phyloP scores from a whole-genome alignment of 2,888 invertebrate species.

The Phaonia tiefii region DNA sequence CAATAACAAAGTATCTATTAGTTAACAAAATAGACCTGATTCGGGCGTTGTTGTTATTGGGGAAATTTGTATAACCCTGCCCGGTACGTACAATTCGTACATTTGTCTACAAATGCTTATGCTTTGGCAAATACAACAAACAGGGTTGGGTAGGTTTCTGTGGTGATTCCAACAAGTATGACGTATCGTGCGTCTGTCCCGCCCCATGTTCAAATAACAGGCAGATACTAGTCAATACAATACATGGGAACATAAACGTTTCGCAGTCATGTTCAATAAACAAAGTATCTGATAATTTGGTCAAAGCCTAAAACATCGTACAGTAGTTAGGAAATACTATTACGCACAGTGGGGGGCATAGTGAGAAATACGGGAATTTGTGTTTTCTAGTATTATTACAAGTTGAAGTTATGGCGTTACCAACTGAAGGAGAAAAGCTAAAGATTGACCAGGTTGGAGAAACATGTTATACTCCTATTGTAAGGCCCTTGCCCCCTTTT shows the following conservation, averaged over 20 bases:
- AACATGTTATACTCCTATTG: too few relatives aligned
- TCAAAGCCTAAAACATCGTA: constrained; percentile 41
- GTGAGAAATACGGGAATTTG: too few relatives aligned
- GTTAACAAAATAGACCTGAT: not conserved
- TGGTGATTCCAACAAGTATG: not conserved
- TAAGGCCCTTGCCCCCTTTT: too few relatives aligned
- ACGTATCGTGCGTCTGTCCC: not conserved
- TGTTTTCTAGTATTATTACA: too few relatives aligned
- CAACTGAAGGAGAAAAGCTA: too few relatives aligned
- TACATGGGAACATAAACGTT: not conserved
- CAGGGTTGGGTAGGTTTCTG: constrained; percentile 16
- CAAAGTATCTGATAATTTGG: constrained; percentile 42
- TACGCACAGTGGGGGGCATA: too few relatives aligned
- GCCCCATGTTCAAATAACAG: not conserved
- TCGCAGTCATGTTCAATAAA: not conserved
- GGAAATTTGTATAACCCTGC: constrained; percentile 20
- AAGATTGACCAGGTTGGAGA: too few relatives aligned
- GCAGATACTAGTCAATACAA: not conserved
- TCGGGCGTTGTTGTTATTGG: not conserved
- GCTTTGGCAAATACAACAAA: too few relatives aligned
- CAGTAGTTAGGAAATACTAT: too few relatives aligned
- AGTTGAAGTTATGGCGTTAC: too few relatives aligned
- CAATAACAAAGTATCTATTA: constrained; percentile 20
- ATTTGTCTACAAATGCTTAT: too few relatives aligned
- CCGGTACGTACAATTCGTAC: too few relatives aligned